phyloP scores from a whole-genome alignment of 2,797 vertebrate species.

The Notamacropus eugenii region DNA sequence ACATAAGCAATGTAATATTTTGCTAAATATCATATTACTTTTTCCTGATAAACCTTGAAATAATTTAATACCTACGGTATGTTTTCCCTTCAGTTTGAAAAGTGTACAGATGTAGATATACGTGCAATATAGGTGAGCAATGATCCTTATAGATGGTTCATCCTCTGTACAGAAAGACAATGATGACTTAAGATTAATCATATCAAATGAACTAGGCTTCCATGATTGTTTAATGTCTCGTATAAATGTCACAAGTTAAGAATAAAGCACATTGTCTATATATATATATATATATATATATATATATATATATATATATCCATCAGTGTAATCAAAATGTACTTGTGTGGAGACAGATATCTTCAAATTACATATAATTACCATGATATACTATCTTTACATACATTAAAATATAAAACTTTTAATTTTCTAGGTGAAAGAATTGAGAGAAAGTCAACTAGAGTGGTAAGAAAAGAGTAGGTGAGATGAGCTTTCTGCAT shows the following conservation, averaged over 20 bases:
- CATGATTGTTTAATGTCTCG: not conserved
- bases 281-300: not conserved
- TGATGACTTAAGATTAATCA: constrained; percentile 36
- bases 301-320: not conserved
- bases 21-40: not conserved
- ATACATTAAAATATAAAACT: not conserved
- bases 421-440: constrained; percentile 27
- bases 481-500: not conserved
- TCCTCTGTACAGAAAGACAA: not conserved
- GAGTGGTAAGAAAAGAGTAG: not conserved
- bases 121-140: not conserved
- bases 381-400: not conserved
- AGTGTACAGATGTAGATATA: constrained; percentile 1
- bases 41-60: not conserved
- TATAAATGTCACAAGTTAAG: not conserved
- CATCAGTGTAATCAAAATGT: not conserved
- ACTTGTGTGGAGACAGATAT: not conserved
- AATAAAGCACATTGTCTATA: not conserved
- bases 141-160: not conserved
- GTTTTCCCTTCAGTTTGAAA: not conserved
- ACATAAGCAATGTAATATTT: not conserved
- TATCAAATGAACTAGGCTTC: constrained; percentile 29
- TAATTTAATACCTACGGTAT: not conserved
- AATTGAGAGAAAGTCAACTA: constrained; percentile 26
- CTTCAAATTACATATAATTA: not conserved